phyloP scores from a whole-genome alignment of 92 coral and sea anemone genomes.

The Blastomussa wellsi region DNA sequence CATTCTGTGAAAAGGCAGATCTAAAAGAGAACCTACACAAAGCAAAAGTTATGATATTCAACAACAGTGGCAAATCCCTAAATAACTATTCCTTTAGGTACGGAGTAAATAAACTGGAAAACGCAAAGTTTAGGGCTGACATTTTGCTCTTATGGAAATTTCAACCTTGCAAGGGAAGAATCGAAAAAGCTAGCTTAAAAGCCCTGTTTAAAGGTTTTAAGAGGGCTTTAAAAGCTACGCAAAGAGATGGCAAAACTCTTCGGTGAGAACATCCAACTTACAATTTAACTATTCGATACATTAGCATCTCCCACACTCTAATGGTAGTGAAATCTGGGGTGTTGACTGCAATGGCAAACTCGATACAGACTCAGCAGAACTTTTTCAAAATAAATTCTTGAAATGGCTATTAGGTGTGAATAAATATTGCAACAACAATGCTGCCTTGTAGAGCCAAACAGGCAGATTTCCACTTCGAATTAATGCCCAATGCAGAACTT shows the following conservation, averaged over 20 bases:
- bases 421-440: too few relatives aligned
- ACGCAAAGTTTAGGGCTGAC: conserved; percentile 27
- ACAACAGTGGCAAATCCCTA: conserved; percentile 28
- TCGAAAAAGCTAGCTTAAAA: conserved; percentile 24
- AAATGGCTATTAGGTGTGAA: too few relatives aligned
- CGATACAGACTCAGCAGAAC: conserved; percentile 26
- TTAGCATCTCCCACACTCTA: too few relatives aligned
- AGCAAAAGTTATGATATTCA: conserved; percentile 18
- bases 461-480: too few relatives aligned
- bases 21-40: conserved; percentile 17
- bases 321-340: conserved; percentile 33
- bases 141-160: conserved; percentile 27
- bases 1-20: conserved; percentile 19
- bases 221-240: too few relatives aligned
- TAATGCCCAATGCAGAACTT: too few relatives aligned
- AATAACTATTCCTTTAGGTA: conserved; percentile 13
- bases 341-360: conserved; percentile 35
- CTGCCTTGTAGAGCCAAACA: too few relatives aligned
- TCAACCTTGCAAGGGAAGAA: conserved; percentile 28
- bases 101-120: neutral
- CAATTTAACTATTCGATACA: conserved; percentile 28
- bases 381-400: neutral
- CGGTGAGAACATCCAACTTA: conserved; percentile 23
- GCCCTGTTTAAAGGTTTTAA: conserved; percentile 37
- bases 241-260: conserved; percentile 35